These are phyloP conservation scores for Sorex fumeus DNA, from an alignment of 2,113 vertebrate genomes.

Conservation along the genomic window DNA sequence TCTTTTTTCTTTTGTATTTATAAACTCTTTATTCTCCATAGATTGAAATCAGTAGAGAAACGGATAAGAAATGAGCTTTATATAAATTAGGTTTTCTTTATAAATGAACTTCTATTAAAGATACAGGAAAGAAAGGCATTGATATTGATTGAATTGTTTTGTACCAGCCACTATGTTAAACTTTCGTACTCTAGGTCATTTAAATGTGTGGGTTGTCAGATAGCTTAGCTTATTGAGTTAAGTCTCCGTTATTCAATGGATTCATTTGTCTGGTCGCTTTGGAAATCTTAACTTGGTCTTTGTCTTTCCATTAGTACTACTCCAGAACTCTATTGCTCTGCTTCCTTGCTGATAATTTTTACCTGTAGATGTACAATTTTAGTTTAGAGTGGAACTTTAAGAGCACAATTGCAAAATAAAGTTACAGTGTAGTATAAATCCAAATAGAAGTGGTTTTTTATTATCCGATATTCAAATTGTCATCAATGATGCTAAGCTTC, in stretches of 20 bases:
- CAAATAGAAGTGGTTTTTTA: slow-evolving; percentile 48
- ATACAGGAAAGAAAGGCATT: slow-evolving; percentile 37
- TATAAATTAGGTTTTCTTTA: not conserved
- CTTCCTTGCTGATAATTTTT: slow-evolving; percentile 15
- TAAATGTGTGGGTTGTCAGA: not conserved
- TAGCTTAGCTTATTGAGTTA: not conserved
- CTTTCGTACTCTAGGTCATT: not conserved
- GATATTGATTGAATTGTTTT: slow-evolving; percentile 23
- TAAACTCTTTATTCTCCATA: slow-evolving; percentile 48
- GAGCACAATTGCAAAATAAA: slow-evolving; percentile 56
- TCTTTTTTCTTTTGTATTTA: slow-evolving; percentile 21
- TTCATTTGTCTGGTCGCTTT: slow-evolving; percentile 32
- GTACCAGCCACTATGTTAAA: not conserved
- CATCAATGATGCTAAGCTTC: slow-evolving; percentile 14
- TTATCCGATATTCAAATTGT: slow-evolving; percentile 40
- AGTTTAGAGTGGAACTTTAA: slow-evolving; percentile 40
- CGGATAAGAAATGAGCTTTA: slow-evolving; percentile 43
- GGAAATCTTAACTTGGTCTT: not conserved
- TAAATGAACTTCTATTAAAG: not conserved
- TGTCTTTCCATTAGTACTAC: not conserved
- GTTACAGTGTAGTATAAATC: not conserved
- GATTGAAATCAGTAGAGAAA: slow-evolving; percentile 54
- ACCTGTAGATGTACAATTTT: not conserved
- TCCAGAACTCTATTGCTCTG: not conserved
- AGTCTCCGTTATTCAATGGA: not conserved